Evolutionary conservation across 2,888 invertebrate genomes (phyloP).

Genomic region (Oscheius sp.): DNA sequence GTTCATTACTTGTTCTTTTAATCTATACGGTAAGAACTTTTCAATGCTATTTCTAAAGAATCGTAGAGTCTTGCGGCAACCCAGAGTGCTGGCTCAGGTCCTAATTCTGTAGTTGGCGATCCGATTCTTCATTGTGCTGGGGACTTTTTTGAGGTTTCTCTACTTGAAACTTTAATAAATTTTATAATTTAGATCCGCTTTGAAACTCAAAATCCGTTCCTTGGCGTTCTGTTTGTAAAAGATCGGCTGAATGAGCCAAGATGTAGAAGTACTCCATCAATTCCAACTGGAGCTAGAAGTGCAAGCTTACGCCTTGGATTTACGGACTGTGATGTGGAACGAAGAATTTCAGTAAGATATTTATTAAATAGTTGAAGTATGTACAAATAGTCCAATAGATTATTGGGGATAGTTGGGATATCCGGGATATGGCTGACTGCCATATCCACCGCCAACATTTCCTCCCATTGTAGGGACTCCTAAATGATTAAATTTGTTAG

Average conservation of each 20-base stretch:
- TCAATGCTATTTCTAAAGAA: background rate
- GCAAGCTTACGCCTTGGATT: conserved; percentile 59
- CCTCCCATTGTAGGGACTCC: background rate
- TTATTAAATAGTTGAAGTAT: conserved; percentile 15
- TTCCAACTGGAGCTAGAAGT: conserved; percentile 38
- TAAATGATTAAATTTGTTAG: background rate
- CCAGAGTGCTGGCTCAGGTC: too few species aligned
- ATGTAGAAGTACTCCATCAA: conserved; percentile 53
- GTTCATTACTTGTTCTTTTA: background rate
- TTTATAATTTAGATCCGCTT: conserved; percentile 56
- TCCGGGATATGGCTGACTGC: conserved; percentile 1
- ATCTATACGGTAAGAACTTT: conserved; percentile 5
- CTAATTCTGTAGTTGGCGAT: conserved; percentile 61
- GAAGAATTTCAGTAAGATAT: conserved; percentile 33
- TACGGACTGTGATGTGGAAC: conserved; percentile 62
- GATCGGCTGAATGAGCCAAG: conserved; percentile 59
- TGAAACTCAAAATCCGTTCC: conserved; percentile 63
- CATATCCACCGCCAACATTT: conserved; percentile 10
- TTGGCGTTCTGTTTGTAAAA: conserved; percentile 64
- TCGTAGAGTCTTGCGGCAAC: conserved; percentile 28
- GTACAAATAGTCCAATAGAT: background rate
- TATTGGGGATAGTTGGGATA: conserved; percentile 7
- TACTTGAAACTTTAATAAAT: background rate
- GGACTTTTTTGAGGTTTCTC: conserved; percentile 49
- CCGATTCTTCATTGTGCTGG: conserved; percentile 65